phyloP scores from a whole-genome alignment of 2,888 invertebrate genomes.

The Zele albiditarsus region DNA sequence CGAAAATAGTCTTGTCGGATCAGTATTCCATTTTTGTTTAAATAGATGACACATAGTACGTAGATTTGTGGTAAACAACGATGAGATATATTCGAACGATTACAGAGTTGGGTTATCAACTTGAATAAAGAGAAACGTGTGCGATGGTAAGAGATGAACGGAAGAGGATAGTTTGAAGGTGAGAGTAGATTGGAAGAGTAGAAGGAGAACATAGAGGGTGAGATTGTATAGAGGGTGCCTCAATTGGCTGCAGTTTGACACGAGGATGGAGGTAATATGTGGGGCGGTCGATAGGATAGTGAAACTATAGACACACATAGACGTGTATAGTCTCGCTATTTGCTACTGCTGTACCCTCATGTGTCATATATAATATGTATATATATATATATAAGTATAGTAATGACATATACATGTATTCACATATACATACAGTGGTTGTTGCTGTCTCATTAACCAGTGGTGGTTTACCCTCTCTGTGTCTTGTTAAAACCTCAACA shows the following conservation, averaged over 20 bases:
- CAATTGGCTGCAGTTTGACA: conserved; percentile 58
- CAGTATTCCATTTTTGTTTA: no score
- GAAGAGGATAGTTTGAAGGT: not conserved
- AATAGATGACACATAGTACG: not conserved
- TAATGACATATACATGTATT: not conserved
- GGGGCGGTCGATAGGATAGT: conserved; percentile 62
- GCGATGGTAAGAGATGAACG: not conserved
- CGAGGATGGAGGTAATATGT: conserved; percentile 59
- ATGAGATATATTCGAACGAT: conserved; percentile 40
- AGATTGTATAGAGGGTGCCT: conserved; percentile 44
- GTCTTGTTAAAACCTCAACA: conserved; percentile 35
- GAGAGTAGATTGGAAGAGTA: no score
- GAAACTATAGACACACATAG: conserved; percentile 42
- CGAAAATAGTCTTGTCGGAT: no score
- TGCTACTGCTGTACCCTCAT: conserved; percentile 26
- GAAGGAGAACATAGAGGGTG: not conserved
- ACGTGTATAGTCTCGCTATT: not conserved
- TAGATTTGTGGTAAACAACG: not conserved
- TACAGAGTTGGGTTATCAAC: conserved; percentile 43
- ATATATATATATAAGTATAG: no score
- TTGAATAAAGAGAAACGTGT: conserved; percentile 13
- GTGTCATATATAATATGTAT: not conserved
- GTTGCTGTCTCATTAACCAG: conserved; percentile 10
- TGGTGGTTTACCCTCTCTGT: conserved; percentile 32
- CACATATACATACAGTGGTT: not conserved